Conservation (phyloP, 2,888 invertebrate species). For the Parochlus steinenii region DNA sequence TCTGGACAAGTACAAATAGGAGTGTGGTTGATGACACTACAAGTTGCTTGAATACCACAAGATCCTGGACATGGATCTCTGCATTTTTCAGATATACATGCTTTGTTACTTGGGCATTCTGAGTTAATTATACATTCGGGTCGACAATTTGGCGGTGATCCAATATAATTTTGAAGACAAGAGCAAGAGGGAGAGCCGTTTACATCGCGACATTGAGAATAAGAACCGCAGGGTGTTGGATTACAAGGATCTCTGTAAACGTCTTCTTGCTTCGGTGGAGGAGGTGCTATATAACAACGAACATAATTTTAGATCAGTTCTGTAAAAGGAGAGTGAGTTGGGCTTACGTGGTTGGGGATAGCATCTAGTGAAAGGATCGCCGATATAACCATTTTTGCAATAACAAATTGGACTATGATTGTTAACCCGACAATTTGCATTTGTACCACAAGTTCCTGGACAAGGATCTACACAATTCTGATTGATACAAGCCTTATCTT, state of each 20-base stretch:
- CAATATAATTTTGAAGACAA: constrained; percentile 47
- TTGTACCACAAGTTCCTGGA: constrained; percentile 58
- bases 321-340: background rate
- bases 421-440: constrained; percentile 61
- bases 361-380: constrained; percentile 61
- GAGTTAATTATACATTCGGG: constrained; percentile 55
- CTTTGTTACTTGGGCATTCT: constrained; percentile 47
- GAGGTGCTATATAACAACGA: background rate
- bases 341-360: constrained; percentile 38
- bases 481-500: constrained; percentile 57
- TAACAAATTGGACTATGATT: constrained; percentile 71
- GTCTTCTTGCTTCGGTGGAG: no score
- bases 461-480: constrained; percentile 68
- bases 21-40: constrained; percentile 39
- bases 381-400: constrained; percentile 52
- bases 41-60: constrained; percentile 38
- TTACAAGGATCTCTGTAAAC: constrained; percentile 31
- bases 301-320: background rate
- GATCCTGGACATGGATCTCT: constrained; percentile 54
- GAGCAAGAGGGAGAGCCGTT: constrained; percentile 37
- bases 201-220: constrained; percentile 35
- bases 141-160: constrained; percentile 51
- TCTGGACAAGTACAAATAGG: constrained; percentile 39
- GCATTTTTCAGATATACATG: constrained; percentile 56
- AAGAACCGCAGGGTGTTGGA: constrained; percentile 36